phyloP scores from a whole-genome alignment of 2,888 invertebrate species.

The Harpalus rubripes region DNA sequence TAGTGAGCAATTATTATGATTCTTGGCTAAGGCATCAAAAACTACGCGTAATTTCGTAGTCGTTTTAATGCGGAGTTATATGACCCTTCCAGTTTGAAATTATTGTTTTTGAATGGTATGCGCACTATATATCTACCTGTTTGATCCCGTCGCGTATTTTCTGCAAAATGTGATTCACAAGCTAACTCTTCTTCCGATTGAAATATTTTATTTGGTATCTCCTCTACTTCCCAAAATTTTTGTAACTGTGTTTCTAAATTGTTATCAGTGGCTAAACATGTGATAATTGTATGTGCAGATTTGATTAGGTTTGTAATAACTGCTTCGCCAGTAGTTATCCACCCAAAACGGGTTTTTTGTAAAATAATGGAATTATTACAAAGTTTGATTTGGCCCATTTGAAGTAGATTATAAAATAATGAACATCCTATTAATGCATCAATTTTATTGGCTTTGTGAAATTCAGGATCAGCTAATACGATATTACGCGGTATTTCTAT shows the following conservation, averaged over 20 bases:
- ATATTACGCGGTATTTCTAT: conserved; percentile 55
- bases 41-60: conserved; percentile 7
- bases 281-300: too few relatives aligned
- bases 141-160: conserved; percentile 38
- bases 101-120: conserved; percentile 20
- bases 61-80: conserved; percentile 13
- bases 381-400: conserved; percentile 49
- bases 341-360: too few relatives aligned
- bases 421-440: neutral
- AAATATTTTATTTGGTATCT: too few relatives aligned
- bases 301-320: too few relatives aligned
- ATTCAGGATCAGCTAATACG: conserved; percentile 56
- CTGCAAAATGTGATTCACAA: neutral
- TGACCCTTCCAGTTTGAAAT: neutral
- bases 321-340: too few relatives aligned
- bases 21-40: conserved; percentile 27
- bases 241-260: too few relatives aligned
- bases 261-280: too few relatives aligned
- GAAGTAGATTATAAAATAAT: conserved; percentile 43
- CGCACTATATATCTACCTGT: conserved; percentile 24
- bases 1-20: conserved; percentile 8
- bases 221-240: too few relatives aligned
- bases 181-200: too few relatives aligned
- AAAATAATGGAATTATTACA: neutral
- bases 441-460: neutral